Evolutionary conservation across 2,113 vertebrate species (phyloP).

Genomic region (Climacteris rufus): DNA sequence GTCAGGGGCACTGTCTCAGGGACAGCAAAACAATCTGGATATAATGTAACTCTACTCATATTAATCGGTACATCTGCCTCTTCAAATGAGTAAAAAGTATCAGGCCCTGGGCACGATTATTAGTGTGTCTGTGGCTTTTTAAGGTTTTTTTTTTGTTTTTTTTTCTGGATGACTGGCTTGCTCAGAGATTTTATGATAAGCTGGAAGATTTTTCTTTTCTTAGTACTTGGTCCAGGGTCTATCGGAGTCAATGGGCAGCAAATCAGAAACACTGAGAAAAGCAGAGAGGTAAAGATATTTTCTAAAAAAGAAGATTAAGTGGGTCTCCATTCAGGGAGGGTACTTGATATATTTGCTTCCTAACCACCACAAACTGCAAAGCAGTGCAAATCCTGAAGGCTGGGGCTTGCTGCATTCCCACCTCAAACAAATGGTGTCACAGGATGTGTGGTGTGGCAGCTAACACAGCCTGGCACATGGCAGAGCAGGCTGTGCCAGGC

Average conservation of each 20-base stretch:
- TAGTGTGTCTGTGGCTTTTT: background rate
- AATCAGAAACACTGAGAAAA: background rate
- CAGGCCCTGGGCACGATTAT: background rate
- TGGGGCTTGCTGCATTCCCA: background rate
- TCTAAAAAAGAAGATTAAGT: background rate
- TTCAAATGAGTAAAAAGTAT: background rate
- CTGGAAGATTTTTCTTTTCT: background rate
- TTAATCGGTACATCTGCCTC: background rate
- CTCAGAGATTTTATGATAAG: background rate
- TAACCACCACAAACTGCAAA: rapidly evolving
- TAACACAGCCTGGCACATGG: background rate
- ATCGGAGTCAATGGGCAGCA: background rate
- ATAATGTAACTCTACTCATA: background rate
- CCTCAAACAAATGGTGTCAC: background rate
- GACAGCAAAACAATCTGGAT: background rate
- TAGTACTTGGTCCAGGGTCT: background rate
- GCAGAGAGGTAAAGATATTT: background rate
- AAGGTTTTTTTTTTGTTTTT: background rate
- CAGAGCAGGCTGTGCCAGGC: background rate
- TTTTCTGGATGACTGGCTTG: background rate
- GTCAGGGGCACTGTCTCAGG: background rate
- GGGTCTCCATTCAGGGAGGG: background rate
- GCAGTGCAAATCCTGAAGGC: background rate
- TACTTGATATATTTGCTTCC: background rate
- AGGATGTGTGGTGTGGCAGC: background rate